phyloP scores from a whole-genome alignment of 2,797 vertebrate species.

The Labroides dimidiatus region DNA sequence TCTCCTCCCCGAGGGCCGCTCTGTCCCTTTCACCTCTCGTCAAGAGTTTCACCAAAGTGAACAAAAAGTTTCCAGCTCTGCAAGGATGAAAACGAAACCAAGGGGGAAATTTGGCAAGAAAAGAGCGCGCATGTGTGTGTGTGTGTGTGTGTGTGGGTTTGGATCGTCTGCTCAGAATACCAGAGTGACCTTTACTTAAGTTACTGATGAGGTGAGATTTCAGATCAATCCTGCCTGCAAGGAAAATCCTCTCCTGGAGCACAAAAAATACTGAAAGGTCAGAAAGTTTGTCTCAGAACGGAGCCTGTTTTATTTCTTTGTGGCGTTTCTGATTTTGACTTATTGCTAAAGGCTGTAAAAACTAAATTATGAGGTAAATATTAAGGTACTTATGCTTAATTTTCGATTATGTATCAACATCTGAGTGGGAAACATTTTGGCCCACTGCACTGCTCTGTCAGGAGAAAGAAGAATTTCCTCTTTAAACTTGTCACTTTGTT shows the following conservation, averaged over 20 bases:
- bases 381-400: too few relatives aligned
- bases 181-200: conserved; percentile 29
- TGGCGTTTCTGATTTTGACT: too few relatives aligned
- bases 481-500: too few relatives aligned
- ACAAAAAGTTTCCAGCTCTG: conserved; percentile 34
- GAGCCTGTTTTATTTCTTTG: not conserved
- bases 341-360: not conserved
- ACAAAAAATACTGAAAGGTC: not conserved
- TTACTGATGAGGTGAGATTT: conserved; percentile 12
- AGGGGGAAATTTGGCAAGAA: conserved; percentile 25
- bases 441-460: too few relatives aligned
- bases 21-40: conserved; percentile 47
- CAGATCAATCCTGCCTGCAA: conserved; percentile 1
- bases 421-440: too few relatives aligned
- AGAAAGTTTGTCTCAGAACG: not conserved
- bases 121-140: not conserved
- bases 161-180: not conserved
- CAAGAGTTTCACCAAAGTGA: conserved; percentile 35
- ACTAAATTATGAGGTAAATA: too few relatives aligned
- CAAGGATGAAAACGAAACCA: conserved; percentile 22
- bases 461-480: too few relatives aligned
- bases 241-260: not conserved
- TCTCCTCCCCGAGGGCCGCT: conserved; percentile 15
- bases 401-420: too few relatives aligned
- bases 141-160: too few relatives aligned